phyloP scores from a whole-genome alignment of 2,797 vertebrate genomes.

The Xenops minutus region DNA sequence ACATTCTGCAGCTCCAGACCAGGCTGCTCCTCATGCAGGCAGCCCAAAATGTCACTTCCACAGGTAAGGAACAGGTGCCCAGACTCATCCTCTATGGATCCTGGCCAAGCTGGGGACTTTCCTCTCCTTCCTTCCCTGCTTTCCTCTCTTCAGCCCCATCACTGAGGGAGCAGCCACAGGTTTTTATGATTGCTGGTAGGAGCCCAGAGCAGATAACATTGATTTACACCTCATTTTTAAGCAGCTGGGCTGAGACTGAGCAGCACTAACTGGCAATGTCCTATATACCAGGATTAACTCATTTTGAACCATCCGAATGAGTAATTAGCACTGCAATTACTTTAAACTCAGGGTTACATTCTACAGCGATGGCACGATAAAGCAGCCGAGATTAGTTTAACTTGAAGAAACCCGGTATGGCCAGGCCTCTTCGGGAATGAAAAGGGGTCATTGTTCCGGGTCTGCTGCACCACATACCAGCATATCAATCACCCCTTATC shows the following conservation, averaged over 20 bases:
- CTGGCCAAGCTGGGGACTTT: neutral
- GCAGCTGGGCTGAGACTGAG: neutral
- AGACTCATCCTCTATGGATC: neutral
- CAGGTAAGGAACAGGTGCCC: neutral
- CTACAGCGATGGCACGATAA: constrained; percentile 33
- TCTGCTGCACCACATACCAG: constrained; percentile 37
- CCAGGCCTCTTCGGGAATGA: constrained; percentile 12
- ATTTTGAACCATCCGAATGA: constrained; percentile 41
- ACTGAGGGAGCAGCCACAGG: neutral
- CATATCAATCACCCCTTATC: constrained; percentile 50
- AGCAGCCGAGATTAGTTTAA: constrained; percentile 45
- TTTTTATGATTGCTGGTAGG: neutral
- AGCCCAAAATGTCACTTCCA: neutral
- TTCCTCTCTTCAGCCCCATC: neutral
- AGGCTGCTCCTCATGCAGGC: neutral
- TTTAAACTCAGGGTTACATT: constrained; percentile 51
- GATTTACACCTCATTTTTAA: neutral
- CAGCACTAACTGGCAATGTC: constrained; percentile 13
- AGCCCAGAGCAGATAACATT: neutral
- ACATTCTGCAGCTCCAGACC: neutral
- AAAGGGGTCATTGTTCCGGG: constrained; percentile 48
- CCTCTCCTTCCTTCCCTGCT: rapidly evolving
- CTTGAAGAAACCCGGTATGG: neutral
- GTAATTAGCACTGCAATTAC: constrained; percentile 58
- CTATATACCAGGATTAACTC: constrained; percentile 31